Base-by-base conservation (phyloP, 2,113 vertebrate species). In the Pantherophis guttatus region DNA sequence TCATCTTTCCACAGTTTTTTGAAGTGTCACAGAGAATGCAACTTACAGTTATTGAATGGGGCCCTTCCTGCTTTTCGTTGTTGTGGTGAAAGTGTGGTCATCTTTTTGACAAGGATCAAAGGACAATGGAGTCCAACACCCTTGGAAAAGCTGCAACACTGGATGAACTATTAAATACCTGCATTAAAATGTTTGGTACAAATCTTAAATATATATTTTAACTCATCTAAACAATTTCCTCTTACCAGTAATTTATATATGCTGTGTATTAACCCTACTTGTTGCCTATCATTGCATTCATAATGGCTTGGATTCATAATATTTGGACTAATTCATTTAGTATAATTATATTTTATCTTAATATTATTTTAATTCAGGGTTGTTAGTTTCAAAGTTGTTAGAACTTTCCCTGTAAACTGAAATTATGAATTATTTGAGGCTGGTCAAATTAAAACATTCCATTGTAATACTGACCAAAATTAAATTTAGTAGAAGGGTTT, bases 91-190 rank as follows among this genome's bases (percentile, higher is more conserved):
- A 96, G 97, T 97, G 97, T 95, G 75, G 95, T 92, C 94, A 86
- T 88, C 96, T 96, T 97, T 97, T 95, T 98, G 97, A 98, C 96
- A 95, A 91, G 93, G 2, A 94, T 92, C 97, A 85, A 95, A 96
- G 48, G 96, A 98, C 94, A 95, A 99, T 99, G 99, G 99, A 98
- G 97, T 98, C 99, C 44, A 98, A 98, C 94, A 97, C 97, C 7
- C 97, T 99, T 94, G 98, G 99, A 92, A 99, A 99, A 96, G 98
- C 99, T 91, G 99, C 99, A 24, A 98, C 98, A 8, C 96, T 99
- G 88, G 98, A 99, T 95, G 98, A 98, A 88, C 98, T 99, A 93
- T 95, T 99, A 95, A 98, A 98, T 1, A 96, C 98, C 89, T 99
- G 99, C 96, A 98, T 99, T 94, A 97, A 98, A 92, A 98, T 98